Percentiles rank a stretch among this genome's conserved stretches.
Evolutionary conservation across 2,888 invertebrate genomes (phyloP).

Genomic region (Chrysolina americana): DNA sequence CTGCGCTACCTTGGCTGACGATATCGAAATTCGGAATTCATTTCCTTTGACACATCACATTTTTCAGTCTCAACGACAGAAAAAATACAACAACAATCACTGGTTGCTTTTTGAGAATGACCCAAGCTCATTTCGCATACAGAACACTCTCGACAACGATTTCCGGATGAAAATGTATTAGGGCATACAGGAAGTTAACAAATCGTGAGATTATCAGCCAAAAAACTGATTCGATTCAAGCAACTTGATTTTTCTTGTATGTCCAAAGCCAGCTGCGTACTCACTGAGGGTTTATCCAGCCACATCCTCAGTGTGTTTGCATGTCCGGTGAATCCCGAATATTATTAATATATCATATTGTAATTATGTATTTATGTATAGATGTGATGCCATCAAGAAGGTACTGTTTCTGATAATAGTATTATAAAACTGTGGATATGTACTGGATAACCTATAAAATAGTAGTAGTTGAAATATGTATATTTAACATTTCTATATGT

Average conservation of each 20-base stretch:
- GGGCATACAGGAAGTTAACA: conserved; percentile 10
- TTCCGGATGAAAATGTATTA: neutral
- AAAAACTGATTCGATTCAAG: neutral
- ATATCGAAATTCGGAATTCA: neutral
- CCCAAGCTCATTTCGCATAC: neutral
- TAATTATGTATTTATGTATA: conserved; percentile 68
- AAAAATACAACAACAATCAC: conserved; percentile 3
- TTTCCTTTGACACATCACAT: neutral
- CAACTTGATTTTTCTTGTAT: conserved; percentile 18
- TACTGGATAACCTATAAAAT: conserved; percentile 31
- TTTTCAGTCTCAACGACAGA: neutral
- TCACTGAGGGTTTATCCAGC: conserved; percentile 82
- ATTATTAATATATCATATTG: conserved; percentile 56
- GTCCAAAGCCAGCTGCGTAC: conserved; percentile 70
- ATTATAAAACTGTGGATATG: neutral
- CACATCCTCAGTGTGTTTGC: conserved; percentile 79
- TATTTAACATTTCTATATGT: conserved; percentile 61
- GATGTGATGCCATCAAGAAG: conserved; percentile 59
- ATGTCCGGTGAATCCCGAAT: conserved; percentile 60
- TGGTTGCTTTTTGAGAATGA: neutral
- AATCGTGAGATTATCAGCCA: neutral
- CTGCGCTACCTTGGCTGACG: conserved; percentile 49
- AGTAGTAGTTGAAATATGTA: conserved; percentile 49
- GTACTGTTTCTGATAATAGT: conserved; percentile 25
- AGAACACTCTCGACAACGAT: neutral